These are phyloP conservation scores for Aepyceros melampus DNA, from an alignment of 2,113 vertebrate species.

Conservation along the genomic window DNA sequence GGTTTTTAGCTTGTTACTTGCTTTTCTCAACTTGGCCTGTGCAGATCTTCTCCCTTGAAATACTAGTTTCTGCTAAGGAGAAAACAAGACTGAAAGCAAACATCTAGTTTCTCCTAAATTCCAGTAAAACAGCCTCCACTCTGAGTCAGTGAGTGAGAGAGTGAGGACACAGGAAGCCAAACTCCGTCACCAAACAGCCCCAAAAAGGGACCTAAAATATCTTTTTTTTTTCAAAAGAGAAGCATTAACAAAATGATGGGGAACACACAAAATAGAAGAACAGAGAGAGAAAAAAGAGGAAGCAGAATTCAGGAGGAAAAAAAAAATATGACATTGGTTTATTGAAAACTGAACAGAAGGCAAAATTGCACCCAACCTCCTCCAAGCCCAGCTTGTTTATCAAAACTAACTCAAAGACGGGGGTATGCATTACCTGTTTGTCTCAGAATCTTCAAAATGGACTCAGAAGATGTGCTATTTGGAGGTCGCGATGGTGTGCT, in stretches of 20 bases:
- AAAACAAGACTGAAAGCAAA: conserved; percentile 26
- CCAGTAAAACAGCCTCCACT: conserved; percentile 23
- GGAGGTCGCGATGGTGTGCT: not conserved
- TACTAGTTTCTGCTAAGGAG: not conserved
- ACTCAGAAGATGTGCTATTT: not conserved
- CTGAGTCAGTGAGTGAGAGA: conserved; percentile 67
- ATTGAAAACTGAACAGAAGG: not conserved
- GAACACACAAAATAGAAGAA: conserved; percentile 73
- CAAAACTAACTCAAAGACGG: not conserved
- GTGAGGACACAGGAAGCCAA: conserved; percentile 51
- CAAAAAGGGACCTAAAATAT: conserved; percentile 62
- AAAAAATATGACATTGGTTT: not conserved
- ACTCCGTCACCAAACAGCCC: conserved; percentile 45
- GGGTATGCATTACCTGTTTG: not conserved
- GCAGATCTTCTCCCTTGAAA: not conserved
- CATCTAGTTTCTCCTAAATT: conserved; percentile 24
- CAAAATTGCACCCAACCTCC: not conserved
- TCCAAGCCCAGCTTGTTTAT: not conserved
- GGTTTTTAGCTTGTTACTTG: not conserved
- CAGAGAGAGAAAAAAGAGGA: conserved; percentile 70
- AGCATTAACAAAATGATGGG: conserved; percentile 55
- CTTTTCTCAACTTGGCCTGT: not conserved
- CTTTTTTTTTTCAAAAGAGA: conserved; percentile 45
- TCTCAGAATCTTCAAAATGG: not conserved
- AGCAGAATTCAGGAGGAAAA: conserved; percentile 40